Percentiles rank a stretch among this genome's conserved stretches.
phyloP scores from a whole-genome alignment of 2,113 vertebrate species.

The Canis aureus region DNA sequence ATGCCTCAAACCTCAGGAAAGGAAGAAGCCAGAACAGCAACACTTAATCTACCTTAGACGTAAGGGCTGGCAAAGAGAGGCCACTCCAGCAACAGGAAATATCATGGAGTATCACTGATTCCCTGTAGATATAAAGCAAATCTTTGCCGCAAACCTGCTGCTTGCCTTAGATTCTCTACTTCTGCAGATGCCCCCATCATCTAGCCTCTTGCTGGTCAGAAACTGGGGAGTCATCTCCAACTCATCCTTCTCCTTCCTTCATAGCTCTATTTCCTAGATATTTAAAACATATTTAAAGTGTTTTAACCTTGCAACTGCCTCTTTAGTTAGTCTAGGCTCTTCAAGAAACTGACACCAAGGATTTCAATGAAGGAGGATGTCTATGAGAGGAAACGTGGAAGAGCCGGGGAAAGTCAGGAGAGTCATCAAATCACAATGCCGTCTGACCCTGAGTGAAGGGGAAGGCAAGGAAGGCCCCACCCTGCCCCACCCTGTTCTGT shows the following conservation, averaged over 20 bases:
- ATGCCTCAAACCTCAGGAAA: neutral
- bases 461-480: neutral
- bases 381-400: neutral
- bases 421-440: accelerated
- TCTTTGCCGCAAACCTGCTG: neutral
- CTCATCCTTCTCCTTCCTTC: neutral
- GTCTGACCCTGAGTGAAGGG: neutral
- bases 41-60: neutral
- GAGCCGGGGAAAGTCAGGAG: neutral
- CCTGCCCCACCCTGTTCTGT: neutral
- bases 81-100: neutral
- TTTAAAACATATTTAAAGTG: neutral
- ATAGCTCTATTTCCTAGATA: neutral
- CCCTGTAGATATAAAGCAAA: neutral
- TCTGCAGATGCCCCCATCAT: neutral
- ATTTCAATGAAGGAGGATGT: neutral
- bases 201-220: neutral
- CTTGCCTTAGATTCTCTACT: neutral
- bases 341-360: neutral
- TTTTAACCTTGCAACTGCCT: neutral
- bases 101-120: neutral
- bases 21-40: neutral
- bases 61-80: neutral
- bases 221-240: neutral
- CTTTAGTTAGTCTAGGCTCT: neutral